These are phyloP conservation scores for Monodelphis domestica DNA, from an alignment of 2,797 vertebrate species.

Conservation along the genomic window DNA sequence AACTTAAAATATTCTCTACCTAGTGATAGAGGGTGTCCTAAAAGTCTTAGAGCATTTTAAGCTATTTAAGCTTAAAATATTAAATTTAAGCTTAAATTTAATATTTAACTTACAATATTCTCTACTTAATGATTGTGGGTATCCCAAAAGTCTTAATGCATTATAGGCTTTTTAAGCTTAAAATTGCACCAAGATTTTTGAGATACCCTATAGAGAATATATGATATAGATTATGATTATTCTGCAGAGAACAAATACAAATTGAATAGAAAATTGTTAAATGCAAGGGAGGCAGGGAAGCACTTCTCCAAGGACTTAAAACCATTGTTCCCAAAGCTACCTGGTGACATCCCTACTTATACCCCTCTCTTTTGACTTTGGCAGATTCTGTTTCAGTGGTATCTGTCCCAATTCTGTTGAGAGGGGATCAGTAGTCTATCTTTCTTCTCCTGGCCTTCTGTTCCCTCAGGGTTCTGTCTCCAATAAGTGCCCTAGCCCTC, in stretches of 20 bases:
- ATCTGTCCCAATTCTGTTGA: not conserved
- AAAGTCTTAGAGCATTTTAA: no score
- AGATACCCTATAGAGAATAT: not conserved
- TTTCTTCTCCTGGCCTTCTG: not conserved
- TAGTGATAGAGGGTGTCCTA: no score
- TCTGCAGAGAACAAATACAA: not conserved
- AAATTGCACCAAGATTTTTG: not conserved
- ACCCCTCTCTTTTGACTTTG: not conserved
- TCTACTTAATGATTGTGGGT: not conserved
- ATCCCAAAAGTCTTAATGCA: not conserved
- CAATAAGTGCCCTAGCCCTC: not conserved
- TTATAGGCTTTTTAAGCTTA: not conserved
- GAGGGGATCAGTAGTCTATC: not conserved
- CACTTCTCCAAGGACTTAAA: not conserved
- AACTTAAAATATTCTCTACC: no score
- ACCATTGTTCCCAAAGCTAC: not conserved
- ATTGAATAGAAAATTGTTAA: not conserved
- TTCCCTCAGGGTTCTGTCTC: not conserved
- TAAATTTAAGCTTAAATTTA: no score
- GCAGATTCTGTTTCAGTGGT: not conserved
- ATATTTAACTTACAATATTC: no score
- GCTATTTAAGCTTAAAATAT: no score
- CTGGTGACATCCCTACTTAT: not conserved
- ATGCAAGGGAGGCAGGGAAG: not conserved
- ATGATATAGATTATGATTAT: not conserved